Evolutionary conservation across 2,888 invertebrate species (phyloP).

Genomic region (Drosophila kokeensis): DNA sequence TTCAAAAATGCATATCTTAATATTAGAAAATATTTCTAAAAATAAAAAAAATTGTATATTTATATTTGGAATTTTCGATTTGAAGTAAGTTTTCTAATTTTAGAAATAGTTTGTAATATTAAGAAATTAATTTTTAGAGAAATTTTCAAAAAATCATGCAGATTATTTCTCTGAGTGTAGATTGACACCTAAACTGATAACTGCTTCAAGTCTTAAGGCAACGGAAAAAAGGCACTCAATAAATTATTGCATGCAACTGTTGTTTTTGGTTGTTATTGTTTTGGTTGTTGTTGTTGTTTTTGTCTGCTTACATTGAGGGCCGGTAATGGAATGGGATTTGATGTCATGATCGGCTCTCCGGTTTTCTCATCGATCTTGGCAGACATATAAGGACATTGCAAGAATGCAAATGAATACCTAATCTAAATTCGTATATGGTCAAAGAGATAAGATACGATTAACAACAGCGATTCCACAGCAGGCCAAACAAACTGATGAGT

Average conservation of each 20-base stretch:
- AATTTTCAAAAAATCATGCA: neutral
- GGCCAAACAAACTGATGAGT: constrained; percentile 15
- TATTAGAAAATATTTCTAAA: neutral
- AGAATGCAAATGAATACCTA: constrained; percentile 90
- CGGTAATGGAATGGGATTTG: constrained; percentile 88
- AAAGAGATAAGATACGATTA: constrained; percentile 41
- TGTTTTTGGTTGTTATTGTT: constrained; percentile 1
- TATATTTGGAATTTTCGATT: neutral
- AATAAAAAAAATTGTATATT: neutral
- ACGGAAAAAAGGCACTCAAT: constrained; percentile 47
- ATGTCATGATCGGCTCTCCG: constrained; percentile 86
- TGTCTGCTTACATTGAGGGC: constrained; percentile 90
- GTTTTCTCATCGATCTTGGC: constrained; percentile 88
- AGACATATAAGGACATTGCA: constrained; percentile 88
- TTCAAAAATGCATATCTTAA: neutral
- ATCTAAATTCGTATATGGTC: constrained; percentile 86
- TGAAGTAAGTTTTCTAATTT: neutral
- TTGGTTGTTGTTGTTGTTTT: constrained; percentile 3
- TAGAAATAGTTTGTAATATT: neutral
- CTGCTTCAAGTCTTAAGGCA: constrained; percentile 11
- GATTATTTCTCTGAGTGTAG: neutral
- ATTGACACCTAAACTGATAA: neutral
- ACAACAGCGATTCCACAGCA: constrained; percentile 14
- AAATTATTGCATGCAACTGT: constrained; percentile 11
- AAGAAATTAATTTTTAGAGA: neutral